Evolutionary conservation across 2,888 invertebrate species (phyloP).

Genomic region (Incurvaria masculella): DNA sequence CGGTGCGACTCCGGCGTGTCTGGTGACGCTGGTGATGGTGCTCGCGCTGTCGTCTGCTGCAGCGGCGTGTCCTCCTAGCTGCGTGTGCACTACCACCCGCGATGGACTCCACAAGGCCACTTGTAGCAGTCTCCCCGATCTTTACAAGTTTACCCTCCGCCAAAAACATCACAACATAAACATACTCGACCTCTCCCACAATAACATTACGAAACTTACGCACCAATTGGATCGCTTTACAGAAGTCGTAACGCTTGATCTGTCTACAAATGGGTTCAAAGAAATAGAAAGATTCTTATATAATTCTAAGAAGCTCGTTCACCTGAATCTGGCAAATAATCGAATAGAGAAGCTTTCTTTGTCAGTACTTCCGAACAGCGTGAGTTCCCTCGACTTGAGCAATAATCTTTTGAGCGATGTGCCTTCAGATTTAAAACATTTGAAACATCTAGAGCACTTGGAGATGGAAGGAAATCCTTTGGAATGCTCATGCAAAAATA

Average conservation of each 20-base stretch:
- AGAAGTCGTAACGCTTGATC: slow-evolving; percentile 60
- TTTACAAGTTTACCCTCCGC: slow-evolving; percentile 61
- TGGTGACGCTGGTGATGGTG: slow-evolving; percentile 32
- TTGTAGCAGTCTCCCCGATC: slow-evolving; percentile 68
- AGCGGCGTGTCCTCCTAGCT: slow-evolving; percentile 49
- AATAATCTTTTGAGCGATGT: slow-evolving; percentile 59
- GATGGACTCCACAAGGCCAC: slow-evolving; percentile 65
- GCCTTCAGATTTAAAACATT: slow-evolving; percentile 54
- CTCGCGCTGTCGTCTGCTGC: slow-evolving; percentile 25
- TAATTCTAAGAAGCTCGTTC: slow-evolving; percentile 56
- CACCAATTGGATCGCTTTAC: slow-evolving; percentile 57
- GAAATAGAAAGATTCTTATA: slow-evolving; percentile 56
- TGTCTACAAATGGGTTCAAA: slow-evolving; percentile 61
- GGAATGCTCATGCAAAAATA: slow-evolving; percentile 67
- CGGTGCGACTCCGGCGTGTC: slow-evolving; percentile 27
- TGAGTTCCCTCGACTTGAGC: slow-evolving; percentile 61
- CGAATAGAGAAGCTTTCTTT: slow-evolving; percentile 52
- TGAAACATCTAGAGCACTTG: slow-evolving; percentile 58
- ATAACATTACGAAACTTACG: slow-evolving; percentile 56
- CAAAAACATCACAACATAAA: slow-evolving; percentile 53
- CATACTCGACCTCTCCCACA: slow-evolving; percentile 61
- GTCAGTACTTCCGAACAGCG: slow-evolving; percentile 51
- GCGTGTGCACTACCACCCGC: slow-evolving; percentile 59
- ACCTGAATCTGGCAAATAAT: slow-evolving; percentile 60
- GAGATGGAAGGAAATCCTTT: slow-evolving; percentile 67